A percentile compares a stretch with the other conserved stretches of the same genome.
phyloP scores from a whole-genome alignment of 2,888 invertebrate species.

The Dynastes tityus region DNA sequence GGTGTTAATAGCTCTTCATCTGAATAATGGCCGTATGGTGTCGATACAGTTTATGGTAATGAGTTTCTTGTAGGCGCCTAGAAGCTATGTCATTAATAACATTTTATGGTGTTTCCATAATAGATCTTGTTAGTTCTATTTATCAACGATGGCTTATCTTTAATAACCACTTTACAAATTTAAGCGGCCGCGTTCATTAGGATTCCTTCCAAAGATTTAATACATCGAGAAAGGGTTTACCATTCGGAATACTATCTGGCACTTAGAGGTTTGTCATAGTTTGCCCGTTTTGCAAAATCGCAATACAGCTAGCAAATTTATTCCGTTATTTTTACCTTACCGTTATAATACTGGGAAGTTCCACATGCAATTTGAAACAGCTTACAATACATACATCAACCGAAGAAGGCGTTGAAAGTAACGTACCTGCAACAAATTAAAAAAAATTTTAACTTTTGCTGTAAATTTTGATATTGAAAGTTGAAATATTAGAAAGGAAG shows the following conservation, averaged over 20 bases:
- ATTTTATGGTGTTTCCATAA: constrained; percentile 43
- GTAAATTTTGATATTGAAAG: background rate
- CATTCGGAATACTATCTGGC: background rate
- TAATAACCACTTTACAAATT: constrained; percentile 40
- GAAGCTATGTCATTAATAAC: constrained; percentile 42
- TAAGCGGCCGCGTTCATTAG: background rate
- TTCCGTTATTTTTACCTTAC: no score
- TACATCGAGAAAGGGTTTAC: background rate
- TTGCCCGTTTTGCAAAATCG: background rate
- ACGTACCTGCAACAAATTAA: constrained; percentile 29
- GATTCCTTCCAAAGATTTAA: background rate
- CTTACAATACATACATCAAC: no score
- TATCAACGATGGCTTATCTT: constrained; percentile 33
- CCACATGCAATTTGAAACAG: no score
- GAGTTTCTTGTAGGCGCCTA: constrained; percentile 46
- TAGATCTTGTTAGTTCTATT: constrained; percentile 43
- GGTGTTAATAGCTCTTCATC: constrained; percentile 44
- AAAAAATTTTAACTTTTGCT: background rate
- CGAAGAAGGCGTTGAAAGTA: no score
- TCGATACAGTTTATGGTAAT: constrained; percentile 43
- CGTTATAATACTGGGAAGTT: no score
- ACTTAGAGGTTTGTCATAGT: background rate
- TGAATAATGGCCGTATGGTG: constrained; percentile 43
- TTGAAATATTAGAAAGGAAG: background rate
- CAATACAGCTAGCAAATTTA: background rate